Percentiles rank a stretch among this genome's conserved stretches.
Evolutionary conservation across 2,113 vertebrate genomes (phyloP).

Genomic region (Rhinoderma darwinii): DNA sequence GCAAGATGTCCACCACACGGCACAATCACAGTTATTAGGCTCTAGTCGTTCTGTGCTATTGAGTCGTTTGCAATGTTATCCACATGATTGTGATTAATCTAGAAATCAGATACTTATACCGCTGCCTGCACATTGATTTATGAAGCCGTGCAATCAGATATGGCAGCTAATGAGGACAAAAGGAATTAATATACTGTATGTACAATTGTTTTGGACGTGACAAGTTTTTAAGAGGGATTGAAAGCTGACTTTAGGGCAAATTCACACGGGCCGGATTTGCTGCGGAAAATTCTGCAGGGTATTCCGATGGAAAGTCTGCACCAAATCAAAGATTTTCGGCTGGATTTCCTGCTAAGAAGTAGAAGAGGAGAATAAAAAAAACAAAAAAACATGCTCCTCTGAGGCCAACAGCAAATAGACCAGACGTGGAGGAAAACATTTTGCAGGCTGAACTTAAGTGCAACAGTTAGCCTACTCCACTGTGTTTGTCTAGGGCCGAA

Average conservation of each 20-base stretch:
- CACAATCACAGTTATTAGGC: slow-evolving; percentile 26
- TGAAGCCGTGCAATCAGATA: background rate
- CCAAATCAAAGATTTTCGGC: too few relatives aligned
- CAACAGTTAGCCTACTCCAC: too few relatives aligned
- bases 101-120: slow-evolving; percentile 20
- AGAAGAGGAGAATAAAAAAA: too few relatives aligned
- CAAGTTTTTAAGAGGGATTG: background rate
- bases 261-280: too few relatives aligned
- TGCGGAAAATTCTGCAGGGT: too few relatives aligned
- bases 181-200: slow-evolving; percentile 11
- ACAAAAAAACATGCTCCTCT: too few relatives aligned
- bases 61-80: slow-evolving; percentile 39
- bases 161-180: slow-evolving; percentile 20
- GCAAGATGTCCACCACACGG: slow-evolving; percentile 15
- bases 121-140: slow-evolving; percentile 26
- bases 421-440: too few relatives aligned
- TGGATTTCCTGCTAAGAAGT: too few relatives aligned
- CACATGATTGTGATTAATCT: slow-evolving; percentile 26
- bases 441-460: too few relatives aligned
- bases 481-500: too few relatives aligned
- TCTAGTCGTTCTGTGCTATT: background rate
- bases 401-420: too few relatives aligned
- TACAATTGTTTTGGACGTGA: background rate
- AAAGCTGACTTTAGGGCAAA: background rate
- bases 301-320: too few relatives aligned